phyloP scores from a whole-genome alignment of 92 coral and sea anemone species.

The Epizoanthus rinbou region DNA sequence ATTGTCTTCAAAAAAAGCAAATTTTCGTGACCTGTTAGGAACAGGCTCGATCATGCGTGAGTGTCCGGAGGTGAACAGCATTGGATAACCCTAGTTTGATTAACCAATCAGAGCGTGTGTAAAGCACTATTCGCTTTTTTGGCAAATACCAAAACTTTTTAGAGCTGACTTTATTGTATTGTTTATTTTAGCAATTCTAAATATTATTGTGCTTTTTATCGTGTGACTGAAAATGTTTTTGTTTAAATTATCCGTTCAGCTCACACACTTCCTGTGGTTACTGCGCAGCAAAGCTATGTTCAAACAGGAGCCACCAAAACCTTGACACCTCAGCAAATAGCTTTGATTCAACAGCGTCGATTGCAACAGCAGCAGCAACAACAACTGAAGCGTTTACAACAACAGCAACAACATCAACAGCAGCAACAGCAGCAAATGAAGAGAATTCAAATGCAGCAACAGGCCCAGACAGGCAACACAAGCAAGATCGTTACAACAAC shows the following conservation, averaged over 20 bases:
- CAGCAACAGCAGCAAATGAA: slow-evolving; percentile 52
- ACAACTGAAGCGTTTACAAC: slow-evolving; percentile 51
- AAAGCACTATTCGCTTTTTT: too few relatives aligned
- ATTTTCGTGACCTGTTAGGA: too few relatives aligned
- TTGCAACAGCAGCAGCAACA: slow-evolving; percentile 50
- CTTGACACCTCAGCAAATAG: slow-evolving; percentile 56
- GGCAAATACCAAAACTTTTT: too few relatives aligned
- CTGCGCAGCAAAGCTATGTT: slow-evolving; percentile 30
- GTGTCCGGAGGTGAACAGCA: too few relatives aligned
- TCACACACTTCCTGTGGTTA: slow-evolving; percentile 31
- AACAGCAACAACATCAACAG: slow-evolving; percentile 42
- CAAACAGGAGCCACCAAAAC: slow-evolving; percentile 40
- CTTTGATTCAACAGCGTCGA: slow-evolving; percentile 42
- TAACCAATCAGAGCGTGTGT: too few relatives aligned
- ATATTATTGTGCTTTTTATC: too few relatives aligned
- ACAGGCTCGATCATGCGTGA: too few relatives aligned
- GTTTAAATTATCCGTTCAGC: background rate
- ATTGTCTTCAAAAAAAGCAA: too few relatives aligned
- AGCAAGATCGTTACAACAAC: slow-evolving; percentile 32
- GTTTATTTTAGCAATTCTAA: too few relatives aligned
- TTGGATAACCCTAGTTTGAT: too few relatives aligned
- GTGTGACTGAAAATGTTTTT: too few relatives aligned
- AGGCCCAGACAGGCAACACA: slow-evolving; percentile 18
- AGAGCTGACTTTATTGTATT: too few relatives aligned
- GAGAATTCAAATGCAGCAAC: slow-evolving; percentile 42